Percentiles rank a stretch among this genome's conserved stretches.
These are phyloP conservation scores for Dexiosoma caninum DNA, from an alignment of 2,888 invertebrate genomes.

Conservation along the genomic window DNA sequence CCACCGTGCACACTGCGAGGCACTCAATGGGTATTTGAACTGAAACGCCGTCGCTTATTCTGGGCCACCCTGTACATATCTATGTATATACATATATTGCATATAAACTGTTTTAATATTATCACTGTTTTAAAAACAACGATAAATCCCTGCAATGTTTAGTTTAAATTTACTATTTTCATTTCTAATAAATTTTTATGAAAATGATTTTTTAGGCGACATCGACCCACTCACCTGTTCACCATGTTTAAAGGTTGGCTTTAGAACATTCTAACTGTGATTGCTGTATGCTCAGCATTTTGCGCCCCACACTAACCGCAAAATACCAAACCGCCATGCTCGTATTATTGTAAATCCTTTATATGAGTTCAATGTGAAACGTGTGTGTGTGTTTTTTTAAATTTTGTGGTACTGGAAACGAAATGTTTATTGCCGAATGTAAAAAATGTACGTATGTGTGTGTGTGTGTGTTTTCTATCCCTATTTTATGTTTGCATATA, in stretches of 20 bases:
- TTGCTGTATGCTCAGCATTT: slow-evolving; percentile 4
- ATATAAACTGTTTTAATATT: neutral
- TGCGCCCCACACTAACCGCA: slow-evolving; percentile 19
- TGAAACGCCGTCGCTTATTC: too few species aligned
- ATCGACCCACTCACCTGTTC: neutral
- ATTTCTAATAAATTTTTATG: neutral
- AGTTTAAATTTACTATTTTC: neutral
- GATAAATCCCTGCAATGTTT: neutral
- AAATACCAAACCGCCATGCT: slow-evolving; percentile 11
- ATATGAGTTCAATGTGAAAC: neutral
- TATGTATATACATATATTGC: neutral
- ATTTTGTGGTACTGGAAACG: neutral
- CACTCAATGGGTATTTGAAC: too few species aligned
- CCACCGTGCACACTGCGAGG: too few species aligned
- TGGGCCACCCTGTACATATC: too few species aligned
- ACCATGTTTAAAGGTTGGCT: slow-evolving; percentile 30
- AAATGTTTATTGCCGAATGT: neutral
- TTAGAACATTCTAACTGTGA: slow-evolving; percentile 1
- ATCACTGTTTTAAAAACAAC: neutral
- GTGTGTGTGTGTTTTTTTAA: neutral
- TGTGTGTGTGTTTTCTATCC: neutral
- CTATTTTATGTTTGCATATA: neutral
- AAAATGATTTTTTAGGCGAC: neutral
- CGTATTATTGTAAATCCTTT: slow-evolving; percentile 1
- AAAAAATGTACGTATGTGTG: too few species aligned